These are phyloP conservation scores for Furnarius figulus DNA, from an alignment of 2,113 vertebrate species.

Conservation along the genomic window DNA sequence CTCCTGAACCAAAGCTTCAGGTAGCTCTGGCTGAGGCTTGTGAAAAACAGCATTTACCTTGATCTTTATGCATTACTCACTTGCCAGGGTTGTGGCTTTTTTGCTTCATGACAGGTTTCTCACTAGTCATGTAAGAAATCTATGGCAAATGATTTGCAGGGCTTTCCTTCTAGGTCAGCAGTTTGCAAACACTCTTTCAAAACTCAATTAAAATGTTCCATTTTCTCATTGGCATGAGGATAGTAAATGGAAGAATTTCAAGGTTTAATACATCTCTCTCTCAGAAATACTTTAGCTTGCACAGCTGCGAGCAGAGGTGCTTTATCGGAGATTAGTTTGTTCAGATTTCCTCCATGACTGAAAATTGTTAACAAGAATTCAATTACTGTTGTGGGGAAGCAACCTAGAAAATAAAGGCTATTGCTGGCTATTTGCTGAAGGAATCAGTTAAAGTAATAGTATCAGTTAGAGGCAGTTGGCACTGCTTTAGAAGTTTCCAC, in stretches of 20 bases:
- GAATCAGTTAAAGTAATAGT: slow-evolving; percentile 47
- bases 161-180: slow-evolving; percentile 63
- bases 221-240: slow-evolving; percentile 44
- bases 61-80: not conserved
- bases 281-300: slow-evolving; percentile 11
- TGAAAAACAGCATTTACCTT: not conserved
- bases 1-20: not conserved
- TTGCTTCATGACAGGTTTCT: slow-evolving; percentile 26
- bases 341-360: slow-evolving; percentile 11
- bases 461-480: not conserved
- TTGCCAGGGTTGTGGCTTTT: not conserved
- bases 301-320: not conserved
- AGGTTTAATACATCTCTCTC: slow-evolving; percentile 28
- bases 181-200: slow-evolving; percentile 60
- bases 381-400: slow-evolving; percentile 6
- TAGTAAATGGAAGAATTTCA: slow-evolving; percentile 49
- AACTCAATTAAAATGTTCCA: slow-evolving; percentile 52
- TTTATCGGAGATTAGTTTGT: slow-evolving; percentile 27
- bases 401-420: slow-evolving; percentile 14
- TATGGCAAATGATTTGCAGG: slow-evolving; percentile 55
- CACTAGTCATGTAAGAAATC: slow-evolving; percentile 36
- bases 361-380: slow-evolving; percentile 40
- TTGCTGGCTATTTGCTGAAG: slow-evolving; percentile 36
- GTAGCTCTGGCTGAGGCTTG: not conserved
- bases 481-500: not conserved